Conservation (phyloP, 2,113 vertebrate species). For the Hystrix brachyura region DNA sequence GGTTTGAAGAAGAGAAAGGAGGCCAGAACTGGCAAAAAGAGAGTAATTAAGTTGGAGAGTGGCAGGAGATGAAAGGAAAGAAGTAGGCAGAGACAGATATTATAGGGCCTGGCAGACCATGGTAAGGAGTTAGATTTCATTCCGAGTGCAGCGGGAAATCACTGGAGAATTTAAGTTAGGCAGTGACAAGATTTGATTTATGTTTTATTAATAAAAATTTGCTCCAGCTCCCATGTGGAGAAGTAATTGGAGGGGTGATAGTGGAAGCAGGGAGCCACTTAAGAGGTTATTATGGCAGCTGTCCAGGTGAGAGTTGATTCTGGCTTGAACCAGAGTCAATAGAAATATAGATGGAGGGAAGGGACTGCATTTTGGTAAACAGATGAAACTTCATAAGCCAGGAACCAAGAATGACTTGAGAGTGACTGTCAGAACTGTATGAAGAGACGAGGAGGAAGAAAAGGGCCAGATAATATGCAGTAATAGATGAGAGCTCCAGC, state of each 20-base stretch:
- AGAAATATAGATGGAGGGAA: background rate
- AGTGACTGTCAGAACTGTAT: background rate
- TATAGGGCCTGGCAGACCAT: background rate
- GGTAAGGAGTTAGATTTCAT: conserved; percentile 3
- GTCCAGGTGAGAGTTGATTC: conserved; percentile 18
- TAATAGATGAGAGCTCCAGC: background rate
- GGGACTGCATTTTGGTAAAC: background rate
- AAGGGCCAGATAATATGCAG: background rate
- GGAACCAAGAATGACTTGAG: background rate
- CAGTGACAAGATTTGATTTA: conserved; percentile 50
- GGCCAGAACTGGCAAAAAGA: conserved; percentile 1
- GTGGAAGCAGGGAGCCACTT: background rate
- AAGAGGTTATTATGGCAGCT: background rate
- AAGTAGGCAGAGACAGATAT: background rate
- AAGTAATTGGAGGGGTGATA: background rate
- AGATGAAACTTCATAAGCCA: background rate
- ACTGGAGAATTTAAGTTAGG: conserved; percentile 29
- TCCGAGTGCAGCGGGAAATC: conserved; percentile 4
- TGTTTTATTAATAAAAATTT: conserved; percentile 58
- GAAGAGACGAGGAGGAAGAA: background rate
- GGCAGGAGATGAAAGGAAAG: background rate
- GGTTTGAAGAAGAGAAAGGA: conserved; percentile 16
- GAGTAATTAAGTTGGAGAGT: background rate
- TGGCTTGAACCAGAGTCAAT: background rate
- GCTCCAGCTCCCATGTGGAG: background rate